phyloP scores from a whole-genome alignment of 2,797 vertebrate genomes.

The Gymnopithys bicolor region DNA sequence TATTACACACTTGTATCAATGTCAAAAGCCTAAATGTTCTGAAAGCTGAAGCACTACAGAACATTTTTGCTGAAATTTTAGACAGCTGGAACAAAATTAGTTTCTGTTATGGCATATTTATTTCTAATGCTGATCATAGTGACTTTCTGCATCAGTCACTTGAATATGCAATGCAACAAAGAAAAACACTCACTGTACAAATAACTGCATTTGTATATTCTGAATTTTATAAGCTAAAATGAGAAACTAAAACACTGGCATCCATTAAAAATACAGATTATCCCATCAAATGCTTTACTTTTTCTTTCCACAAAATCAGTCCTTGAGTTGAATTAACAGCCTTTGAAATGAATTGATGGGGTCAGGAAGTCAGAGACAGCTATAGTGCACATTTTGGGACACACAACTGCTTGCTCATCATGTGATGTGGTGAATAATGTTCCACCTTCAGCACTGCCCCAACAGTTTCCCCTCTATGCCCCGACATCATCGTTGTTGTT shows the following conservation, averaged over 20 bases:
- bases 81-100: conserved; percentile 27
- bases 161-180: conserved; percentile 10
- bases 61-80: conserved; percentile 12
- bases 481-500: neutral
- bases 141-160: conserved; percentile 7
- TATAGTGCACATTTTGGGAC: neutral
- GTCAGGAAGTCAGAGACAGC: neutral
- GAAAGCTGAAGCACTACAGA: conserved; percentile 24
- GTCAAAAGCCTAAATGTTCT: conserved; percentile 34
- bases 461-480: neutral
- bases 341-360: neutral
- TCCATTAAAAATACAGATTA: neutral
- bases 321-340: neutral
- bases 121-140: conserved; percentile 1
- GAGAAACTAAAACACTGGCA: neutral
- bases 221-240: neutral
- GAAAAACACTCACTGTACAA: neutral
- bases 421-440: neutral
- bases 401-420: neutral
- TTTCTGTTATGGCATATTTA: conserved; percentile 36
- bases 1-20: conserved; percentile 24
- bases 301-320: neutral
- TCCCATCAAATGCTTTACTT: neutral
- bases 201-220: neutral
- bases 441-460: neutral